A percentile compares a stretch with the other conserved stretches of the same genome.
phyloP scores from a whole-genome alignment of 2,797 vertebrate species.

The Enteromius unitaeniatus region DNA sequence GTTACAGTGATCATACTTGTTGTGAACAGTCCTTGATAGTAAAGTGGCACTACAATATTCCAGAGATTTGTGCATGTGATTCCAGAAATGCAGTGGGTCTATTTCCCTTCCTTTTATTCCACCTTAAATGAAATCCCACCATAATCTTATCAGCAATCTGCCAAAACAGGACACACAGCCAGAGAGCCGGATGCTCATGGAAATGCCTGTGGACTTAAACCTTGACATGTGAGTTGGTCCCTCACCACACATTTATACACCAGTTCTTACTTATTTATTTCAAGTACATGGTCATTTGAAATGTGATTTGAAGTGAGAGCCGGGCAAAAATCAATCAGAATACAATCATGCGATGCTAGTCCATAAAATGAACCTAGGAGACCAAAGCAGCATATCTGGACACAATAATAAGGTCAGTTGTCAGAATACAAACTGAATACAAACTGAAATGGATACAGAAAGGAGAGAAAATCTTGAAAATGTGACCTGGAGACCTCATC shows the following conservation, averaged over 20 bases:
- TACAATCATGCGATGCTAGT: slow-evolving; percentile 43
- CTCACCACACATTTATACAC: slow-evolving; percentile 26
- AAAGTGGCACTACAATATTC: background rate
- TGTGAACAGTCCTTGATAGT: background rate
- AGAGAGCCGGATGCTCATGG: background rate
- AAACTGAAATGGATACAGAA: slow-evolving; percentile 51
- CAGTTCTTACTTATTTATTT: slow-evolving; percentile 24
- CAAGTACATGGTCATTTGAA: background rate
- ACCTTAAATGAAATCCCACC: slow-evolving; percentile 2
- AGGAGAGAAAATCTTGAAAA: background rate
- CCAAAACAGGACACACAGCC: background rate
- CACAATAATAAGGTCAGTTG: slow-evolving; percentile 68
- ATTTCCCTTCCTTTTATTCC: background rate
- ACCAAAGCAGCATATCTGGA: slow-evolving; percentile 53
- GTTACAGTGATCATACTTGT: background rate
- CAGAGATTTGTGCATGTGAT: background rate
- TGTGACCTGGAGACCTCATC: slow-evolving; percentile 11
- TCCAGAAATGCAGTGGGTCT: background rate
- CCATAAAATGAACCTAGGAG: slow-evolving; percentile 49
- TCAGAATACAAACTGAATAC: slow-evolving; percentile 66
- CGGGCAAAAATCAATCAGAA: slow-evolving; percentile 64
- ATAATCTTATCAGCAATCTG: slow-evolving; percentile 1
- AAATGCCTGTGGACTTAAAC: background rate
- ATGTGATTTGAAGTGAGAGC: slow-evolving; percentile 3
- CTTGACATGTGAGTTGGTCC: slow-evolving; percentile 1